These are phyloP conservation scores for Mus musculus DNA, from an alignment of 2,113 vertebrate genomes.

Conservation along the genomic window GRCm39 chr6:76722501-76723000, in stretches of 20 bases:
- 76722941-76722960: not conserved
- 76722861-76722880: slow-evolving; percentile 7
- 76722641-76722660: not conserved
- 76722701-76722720: not conserved
- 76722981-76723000: not conserved
- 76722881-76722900: not conserved
- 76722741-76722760: not conserved
- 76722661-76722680: not conserved
- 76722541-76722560: not conserved
- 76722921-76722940: not conserved
- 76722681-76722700: not conserved
- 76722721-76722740: not conserved
- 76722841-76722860: slow-evolving; percentile 33
- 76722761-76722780: not conserved
- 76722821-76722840: not conserved
- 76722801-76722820: not conserved
- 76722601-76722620: not conserved
- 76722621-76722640: not conserved
- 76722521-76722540: not conserved
- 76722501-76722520: not conserved
- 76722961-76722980: not conserved
- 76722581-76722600: not conserved
- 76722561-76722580: not conserved
- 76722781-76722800: not conserved
- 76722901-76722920: not conserved